Percentiles rank a stretch among this genome's conserved stretches.
These are phyloP conservation scores for Trichonephila clavipes DNA, from an alignment of 1,140 invertebrate species.

Conservation along the genomic window DNA sequence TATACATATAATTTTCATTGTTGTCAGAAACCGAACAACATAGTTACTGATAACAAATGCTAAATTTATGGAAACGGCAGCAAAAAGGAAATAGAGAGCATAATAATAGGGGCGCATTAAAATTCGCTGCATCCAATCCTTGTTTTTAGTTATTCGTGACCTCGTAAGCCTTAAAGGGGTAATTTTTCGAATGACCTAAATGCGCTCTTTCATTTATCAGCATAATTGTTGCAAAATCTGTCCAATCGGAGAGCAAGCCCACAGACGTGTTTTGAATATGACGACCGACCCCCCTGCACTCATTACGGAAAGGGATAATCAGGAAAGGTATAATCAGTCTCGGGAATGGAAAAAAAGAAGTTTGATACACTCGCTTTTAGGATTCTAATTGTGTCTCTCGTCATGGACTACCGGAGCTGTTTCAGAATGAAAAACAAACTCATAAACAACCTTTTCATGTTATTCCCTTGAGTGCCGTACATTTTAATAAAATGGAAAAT, in stretches of 20 bases:
- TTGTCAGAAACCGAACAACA: not conserved
- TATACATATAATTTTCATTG: constrained; percentile 6
- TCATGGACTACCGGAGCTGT: no score
- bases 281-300: not conserved
- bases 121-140: not conserved
- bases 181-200: not conserved
- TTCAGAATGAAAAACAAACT: no score
- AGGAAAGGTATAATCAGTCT: not conserved
- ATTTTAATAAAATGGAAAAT: no score
- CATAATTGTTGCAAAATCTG: constrained; percentile 33
- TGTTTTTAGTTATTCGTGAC: constrained; percentile 35
- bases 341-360: not conserved
- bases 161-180: constrained; percentile 21
- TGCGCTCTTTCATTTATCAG: constrained; percentile 3
- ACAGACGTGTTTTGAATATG: constrained; percentile 3
- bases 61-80: not conserved
- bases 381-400: no score
- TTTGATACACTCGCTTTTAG: no score
- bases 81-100: not conserved
- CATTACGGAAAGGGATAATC: constrained; percentile 19
- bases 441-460: no score
- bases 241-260: not conserved
- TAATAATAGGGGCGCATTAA: not conserved
- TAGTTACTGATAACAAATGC: not conserved
- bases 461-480: no score